Conservation (phyloP, 1,140 invertebrate genomes). For the Arion vulgaris region DNA sequence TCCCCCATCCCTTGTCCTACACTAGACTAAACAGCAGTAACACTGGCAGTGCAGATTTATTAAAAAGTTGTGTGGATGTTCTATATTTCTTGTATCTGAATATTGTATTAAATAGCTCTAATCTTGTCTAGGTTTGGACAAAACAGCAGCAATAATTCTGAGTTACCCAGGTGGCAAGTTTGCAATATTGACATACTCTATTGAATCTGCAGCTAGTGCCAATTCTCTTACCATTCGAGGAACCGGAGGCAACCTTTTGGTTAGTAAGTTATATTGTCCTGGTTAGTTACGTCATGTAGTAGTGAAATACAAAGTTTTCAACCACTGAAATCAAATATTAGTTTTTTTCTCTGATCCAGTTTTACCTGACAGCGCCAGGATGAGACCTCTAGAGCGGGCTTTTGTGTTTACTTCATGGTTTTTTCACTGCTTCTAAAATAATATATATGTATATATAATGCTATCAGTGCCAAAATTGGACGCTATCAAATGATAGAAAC, state of each 20-base stretch:
- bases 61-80: no score
- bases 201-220: not conserved
- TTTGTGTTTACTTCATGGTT: no score
- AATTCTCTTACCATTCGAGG: constrained; percentile 10
- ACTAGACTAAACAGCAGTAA: no score
- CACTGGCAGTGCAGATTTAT: no score
- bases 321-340: not conserved
- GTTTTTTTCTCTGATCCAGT: not conserved
- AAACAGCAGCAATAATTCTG: constrained; percentile 15
- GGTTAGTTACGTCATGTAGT: not conserved
- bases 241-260: constrained; percentile 26
- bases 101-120: not conserved
- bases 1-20: no score
- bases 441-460: no score
- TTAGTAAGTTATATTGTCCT: not conserved
- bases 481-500: no score
- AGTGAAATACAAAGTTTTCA: not conserved
- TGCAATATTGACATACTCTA: constrained; percentile 3
- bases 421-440: no score
- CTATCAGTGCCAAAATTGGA: no score
- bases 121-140: constrained; percentile 19
- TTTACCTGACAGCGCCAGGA: no score
- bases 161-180: constrained; percentile 27
- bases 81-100: no score
- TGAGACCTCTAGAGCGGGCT: not conserved